Base-by-base conservation (phyloP, 2,113 vertebrate genomes). In the Microcebus jonahi region DNA sequence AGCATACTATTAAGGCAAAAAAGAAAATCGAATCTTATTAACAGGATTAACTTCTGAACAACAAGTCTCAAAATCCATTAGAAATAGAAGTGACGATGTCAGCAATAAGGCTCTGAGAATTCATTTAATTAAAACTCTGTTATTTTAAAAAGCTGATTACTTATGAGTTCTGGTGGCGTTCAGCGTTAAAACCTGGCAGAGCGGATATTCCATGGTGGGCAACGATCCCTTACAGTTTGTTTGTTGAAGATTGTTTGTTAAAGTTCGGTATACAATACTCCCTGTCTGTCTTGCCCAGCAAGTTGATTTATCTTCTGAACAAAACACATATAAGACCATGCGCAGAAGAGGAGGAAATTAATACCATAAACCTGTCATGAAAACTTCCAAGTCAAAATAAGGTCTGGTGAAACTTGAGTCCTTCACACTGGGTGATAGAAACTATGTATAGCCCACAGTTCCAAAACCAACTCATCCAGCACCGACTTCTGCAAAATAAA, bases 331-430 rank as follows among this genome's bases (percentile, higher is more conserved):
- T 95, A 98, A 98, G 85, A 68, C 88, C 50, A 53, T 95, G 94
- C 57, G 91, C 92, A 97, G 97, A 95, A 94, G 95, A 95, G 97
- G 93, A 98, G 96, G 95, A 98, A 98, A 98, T 98, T 97, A 99
- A 98, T 98, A 95, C 97, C 95, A 97, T 98, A 98, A 98, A 99
- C 97, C 97, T 98, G 98, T 98, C 98, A 98, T 81, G 94, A 98
- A 97, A 93, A 94, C 92, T 98, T 98, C 98, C 95, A 42, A 98
- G 97, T 98, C 98, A 98, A 97, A 98, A 96, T 97, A 95, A 98
- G 98, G 97, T 88, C 87, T 90, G 96, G 95, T 95, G 65, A 63
- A 97, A 98, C 90, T 79, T 61, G 93, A 97, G 81, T 86, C 70
- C n/a, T 90, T 96, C 95, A 86, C 27, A 15, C 67, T 50, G 50